Base-by-base conservation (phyloP, 2,113 vertebrate genomes). In the Hiodon tergisus region DNA sequence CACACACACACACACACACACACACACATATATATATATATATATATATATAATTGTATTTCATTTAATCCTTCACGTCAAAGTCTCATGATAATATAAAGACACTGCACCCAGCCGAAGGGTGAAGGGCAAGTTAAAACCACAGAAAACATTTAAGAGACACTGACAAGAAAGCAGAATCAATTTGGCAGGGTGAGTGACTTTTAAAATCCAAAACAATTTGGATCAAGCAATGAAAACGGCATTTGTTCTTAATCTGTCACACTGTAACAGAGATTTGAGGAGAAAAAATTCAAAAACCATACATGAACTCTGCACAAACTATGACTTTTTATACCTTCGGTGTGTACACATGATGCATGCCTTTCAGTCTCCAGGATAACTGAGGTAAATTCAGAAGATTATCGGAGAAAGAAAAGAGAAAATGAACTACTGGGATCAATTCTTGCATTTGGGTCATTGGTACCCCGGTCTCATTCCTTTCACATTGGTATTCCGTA, bases 391-490 rank as follows among this genome's bases (percentile, higher is more conserved):
- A 54, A 58, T 68, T 79, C 61, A n/a, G 59, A 75, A 67, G 60
- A 79, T 66, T 73, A 51, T 67, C 50, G 7, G 55, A 61, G 66
- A 51, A 69, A 72, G 51, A 60, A 79, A 4, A 73, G 78, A 75
- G 59, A 81, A 76, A 82, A 78, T 79, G 71, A 78, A 80, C 50
- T 76, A 52, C 72, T 78, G 68, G 76, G 83, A 81, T 79, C 76
- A 78, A 63, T 77, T 72, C 69, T 62, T 58, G 47, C 72, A 78
- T 61, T 54, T 58, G 60, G 60, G 58, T 78, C 78, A 79, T 78
- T 79, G 74, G 68, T 72, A 51, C 50, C 58, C 60, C 69, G 77
- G 69, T 78, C 81, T 77, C 78, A 77, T 70, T 74, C 76, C 74
- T 68, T 71, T 62, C 60, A 79, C 65, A 76, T 78, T 77, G 65